Conservation (phyloP, 2,888 invertebrate species). For the Hipparchia semele region DNA sequence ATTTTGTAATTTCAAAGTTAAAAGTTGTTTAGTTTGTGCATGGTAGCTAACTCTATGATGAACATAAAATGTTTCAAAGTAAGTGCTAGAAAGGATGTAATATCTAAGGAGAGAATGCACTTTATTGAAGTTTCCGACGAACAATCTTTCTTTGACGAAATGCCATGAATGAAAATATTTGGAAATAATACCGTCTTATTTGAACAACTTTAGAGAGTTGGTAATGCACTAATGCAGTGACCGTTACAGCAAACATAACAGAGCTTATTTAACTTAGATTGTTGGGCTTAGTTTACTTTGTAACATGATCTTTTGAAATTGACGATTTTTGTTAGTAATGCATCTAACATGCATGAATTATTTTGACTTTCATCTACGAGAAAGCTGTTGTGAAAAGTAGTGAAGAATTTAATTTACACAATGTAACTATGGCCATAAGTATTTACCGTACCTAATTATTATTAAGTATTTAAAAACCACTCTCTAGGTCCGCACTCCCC, state of each 20-base stretch:
- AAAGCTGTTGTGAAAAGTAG: no score
- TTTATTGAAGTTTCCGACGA: not conserved
- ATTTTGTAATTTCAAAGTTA: no score
- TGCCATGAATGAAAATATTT: constrained; percentile 13
- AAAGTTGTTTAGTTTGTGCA: no score
- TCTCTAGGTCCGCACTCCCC: no score
- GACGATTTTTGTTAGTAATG: not conserved
- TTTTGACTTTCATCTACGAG: not conserved
- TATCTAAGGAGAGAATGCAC: not conserved
- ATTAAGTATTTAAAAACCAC: no score
- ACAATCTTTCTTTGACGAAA: constrained; percentile 5
- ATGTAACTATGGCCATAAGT: no score
- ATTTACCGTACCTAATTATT: no score
- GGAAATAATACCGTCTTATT: constrained; percentile 16
- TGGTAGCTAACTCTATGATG: no score
- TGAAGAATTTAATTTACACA: no score
- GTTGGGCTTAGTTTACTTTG: constrained; percentile 13
- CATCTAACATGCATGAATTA: not conserved
- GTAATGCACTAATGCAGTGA: constrained; percentile 17
- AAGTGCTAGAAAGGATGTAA: no score
- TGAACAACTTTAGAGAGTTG: constrained; percentile 19
- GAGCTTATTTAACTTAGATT: constrained; percentile 19
- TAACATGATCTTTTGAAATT: constrained; percentile 1
- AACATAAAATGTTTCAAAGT: no score
- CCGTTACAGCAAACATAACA: constrained; percentile 30